These are phyloP conservation scores for Polydrusus tereticollis DNA, from an alignment of 2,888 invertebrate genomes.

Conservation along the genomic window DNA sequence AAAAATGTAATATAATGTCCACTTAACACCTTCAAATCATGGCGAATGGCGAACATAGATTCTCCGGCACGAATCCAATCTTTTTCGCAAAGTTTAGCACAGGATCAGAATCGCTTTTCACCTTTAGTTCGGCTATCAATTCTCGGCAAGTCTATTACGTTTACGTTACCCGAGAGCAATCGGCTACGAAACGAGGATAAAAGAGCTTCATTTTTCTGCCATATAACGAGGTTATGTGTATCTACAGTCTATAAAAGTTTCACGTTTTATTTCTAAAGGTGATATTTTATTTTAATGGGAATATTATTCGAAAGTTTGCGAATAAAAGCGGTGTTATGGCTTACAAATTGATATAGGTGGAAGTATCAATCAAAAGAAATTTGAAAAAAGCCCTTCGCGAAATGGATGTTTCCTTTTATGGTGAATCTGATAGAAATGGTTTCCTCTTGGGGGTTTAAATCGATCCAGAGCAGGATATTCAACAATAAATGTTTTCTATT, in stretches of 20 bases:
- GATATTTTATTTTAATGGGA: slow-evolving; percentile 51
- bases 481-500: too few species aligned
- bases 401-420: slow-evolving; percentile 3
- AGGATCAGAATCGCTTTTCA: slow-evolving; percentile 63
- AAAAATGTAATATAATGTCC: slow-evolving; percentile 25
- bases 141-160: slow-evolving; percentile 63
- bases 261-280: slow-evolving; percentile 52
- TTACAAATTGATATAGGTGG: slow-evolving; percentile 50
- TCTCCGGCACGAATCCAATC: slow-evolving; percentile 62
- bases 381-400: slow-evolving; percentile 3
- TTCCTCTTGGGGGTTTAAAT: background rate
- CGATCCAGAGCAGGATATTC: too few species aligned
- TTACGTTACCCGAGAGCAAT: slow-evolving; percentile 59
- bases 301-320: slow-evolving; percentile 50
- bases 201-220: slow-evolving; percentile 61
- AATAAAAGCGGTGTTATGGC: slow-evolving; percentile 50
- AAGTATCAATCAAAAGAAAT: slow-evolving; percentile 41
- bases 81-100: slow-evolving; percentile 60
- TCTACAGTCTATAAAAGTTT: slow-evolving; percentile 54
- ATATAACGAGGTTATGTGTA: slow-evolving; percentile 58
- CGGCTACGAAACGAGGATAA: slow-evolving; percentile 61
- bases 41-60: slow-evolving; percentile 40
- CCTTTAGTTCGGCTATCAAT: slow-evolving; percentile 63
- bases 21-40: slow-evolving; percentile 42
- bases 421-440: background rate